Conservation (phyloP, 1,140 invertebrate species). For the Hormaphis cornu region DNA sequence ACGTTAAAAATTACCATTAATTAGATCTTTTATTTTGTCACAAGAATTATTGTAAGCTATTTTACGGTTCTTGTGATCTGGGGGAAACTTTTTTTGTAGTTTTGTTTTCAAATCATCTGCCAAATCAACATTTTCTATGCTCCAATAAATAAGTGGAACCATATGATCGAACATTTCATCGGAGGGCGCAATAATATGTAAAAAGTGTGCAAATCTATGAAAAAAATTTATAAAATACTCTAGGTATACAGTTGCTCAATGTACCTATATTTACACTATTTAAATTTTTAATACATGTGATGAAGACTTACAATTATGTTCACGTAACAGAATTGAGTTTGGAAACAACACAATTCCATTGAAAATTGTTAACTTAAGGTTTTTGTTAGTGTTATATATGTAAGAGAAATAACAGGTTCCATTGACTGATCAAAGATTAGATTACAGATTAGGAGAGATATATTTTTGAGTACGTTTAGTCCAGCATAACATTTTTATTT, state of each 20-base stretch:
- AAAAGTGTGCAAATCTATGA: not conserved
- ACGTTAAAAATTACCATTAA: not conserved
- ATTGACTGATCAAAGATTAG: too few species aligned
- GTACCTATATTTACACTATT: too few species aligned
- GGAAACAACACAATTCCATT: not conserved
- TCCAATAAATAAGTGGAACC: not conserved
- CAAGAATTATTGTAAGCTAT: not conserved
- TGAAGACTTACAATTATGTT: too few species aligned
- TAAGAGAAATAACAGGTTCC: too few species aligned
- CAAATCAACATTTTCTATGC: not conserved
- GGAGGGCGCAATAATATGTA: slow-evolving; percentile 4
- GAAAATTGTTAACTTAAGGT: too few species aligned
- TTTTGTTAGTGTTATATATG: not conserved
- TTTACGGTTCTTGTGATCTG: not conserved
- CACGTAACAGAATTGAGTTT: too few species aligned
- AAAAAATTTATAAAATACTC: not conserved
- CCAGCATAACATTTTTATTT: too few species aligned
- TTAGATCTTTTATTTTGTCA: not conserved
- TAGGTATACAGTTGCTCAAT: too few species aligned
- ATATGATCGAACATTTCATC: slow-evolving; percentile 4
- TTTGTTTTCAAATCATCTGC: not conserved
- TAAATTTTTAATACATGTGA: too few species aligned
- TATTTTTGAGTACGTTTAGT: too few species aligned
- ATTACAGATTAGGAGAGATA: too few species aligned
- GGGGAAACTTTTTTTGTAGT: not conserved